Evolutionary conservation across 2,888 invertebrate species (phyloP).

Genomic region (Coelinius sp.): DNA sequence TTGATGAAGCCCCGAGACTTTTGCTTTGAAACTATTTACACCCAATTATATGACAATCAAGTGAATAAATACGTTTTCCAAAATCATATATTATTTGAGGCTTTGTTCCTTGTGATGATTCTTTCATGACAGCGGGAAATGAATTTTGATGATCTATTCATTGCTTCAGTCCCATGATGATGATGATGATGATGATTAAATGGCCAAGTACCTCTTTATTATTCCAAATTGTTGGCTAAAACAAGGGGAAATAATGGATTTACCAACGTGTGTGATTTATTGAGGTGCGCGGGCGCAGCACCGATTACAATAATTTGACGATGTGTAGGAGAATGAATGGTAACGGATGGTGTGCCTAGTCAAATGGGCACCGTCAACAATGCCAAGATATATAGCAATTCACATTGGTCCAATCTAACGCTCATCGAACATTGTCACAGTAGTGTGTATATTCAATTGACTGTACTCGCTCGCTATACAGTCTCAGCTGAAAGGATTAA

Average conservation of each 20-base stretch:
- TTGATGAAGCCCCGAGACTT: background rate
- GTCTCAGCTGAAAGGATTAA: too few species aligned
- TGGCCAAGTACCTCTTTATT: conserved; percentile 42
- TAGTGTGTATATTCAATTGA: too few species aligned
- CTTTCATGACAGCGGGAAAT: too few species aligned
- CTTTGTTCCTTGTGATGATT: too few species aligned
- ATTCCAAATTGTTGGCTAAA: conserved; percentile 44
- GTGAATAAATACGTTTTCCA: background rate
- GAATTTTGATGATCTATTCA: too few species aligned
- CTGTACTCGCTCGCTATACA: too few species aligned
- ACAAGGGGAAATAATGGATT: conserved; percentile 42
- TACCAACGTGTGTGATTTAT: conserved; percentile 48
- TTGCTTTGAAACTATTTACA: background rate
- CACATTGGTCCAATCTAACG: too few species aligned
- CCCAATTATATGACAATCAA: background rate
- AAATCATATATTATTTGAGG: too few species aligned
- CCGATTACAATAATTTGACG: conserved; percentile 37
- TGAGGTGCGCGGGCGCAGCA: conserved; percentile 38
- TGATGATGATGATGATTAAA: conserved; percentile 19
- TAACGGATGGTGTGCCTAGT: conserved; percentile 42
- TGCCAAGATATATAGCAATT: conserved; percentile 33
- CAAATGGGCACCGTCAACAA: conserved; percentile 24
- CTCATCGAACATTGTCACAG: too few species aligned
- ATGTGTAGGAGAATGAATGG: conserved; percentile 42
- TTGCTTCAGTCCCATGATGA: too few species aligned